phyloP scores from a whole-genome alignment of 2,797 vertebrate species.

The Helicolenus hilgendorfi region DNA sequence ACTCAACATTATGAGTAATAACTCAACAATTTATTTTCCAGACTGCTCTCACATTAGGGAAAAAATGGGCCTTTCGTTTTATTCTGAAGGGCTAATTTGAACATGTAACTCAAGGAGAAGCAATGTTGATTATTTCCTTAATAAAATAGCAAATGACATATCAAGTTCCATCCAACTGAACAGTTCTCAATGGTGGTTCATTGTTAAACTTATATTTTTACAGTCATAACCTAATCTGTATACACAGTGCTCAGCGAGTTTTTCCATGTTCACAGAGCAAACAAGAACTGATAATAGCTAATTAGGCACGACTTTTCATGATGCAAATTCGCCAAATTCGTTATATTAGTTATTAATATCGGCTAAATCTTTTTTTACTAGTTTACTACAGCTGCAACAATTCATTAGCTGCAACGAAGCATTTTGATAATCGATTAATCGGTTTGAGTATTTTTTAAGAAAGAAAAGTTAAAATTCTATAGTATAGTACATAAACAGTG shows the following conservation, averaged over 20 bases:
- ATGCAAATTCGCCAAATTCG: background rate
- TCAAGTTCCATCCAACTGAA: background rate
- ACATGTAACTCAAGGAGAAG: background rate
- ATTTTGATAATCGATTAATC: too few relatives aligned
- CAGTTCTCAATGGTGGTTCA: background rate
- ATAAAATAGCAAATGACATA: background rate
- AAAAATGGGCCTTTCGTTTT: background rate
- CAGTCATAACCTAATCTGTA: background rate
- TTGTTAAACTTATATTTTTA: background rate
- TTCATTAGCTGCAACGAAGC: background rate
- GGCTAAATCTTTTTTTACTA: background rate
- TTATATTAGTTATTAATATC: background rate
- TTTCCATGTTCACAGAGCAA: background rate
- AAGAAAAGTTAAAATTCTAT: too few relatives aligned
- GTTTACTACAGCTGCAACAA: background rate
- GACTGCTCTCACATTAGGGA: background rate
- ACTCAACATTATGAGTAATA: conserved; percentile 44
- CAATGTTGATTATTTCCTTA: background rate
- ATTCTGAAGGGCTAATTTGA: background rate
- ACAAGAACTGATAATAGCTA: background rate
- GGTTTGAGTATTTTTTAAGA: too few relatives aligned
- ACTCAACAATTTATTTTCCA: background rate
- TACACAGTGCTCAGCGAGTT: background rate
- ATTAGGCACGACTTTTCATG: background rate
- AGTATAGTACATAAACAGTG: background rate